A percentile compares a stretch with the other conserved stretches of the same genome.
phyloP scores from a whole-genome alignment of 2,113 vertebrate genomes.

The Corapipo altera region DNA sequence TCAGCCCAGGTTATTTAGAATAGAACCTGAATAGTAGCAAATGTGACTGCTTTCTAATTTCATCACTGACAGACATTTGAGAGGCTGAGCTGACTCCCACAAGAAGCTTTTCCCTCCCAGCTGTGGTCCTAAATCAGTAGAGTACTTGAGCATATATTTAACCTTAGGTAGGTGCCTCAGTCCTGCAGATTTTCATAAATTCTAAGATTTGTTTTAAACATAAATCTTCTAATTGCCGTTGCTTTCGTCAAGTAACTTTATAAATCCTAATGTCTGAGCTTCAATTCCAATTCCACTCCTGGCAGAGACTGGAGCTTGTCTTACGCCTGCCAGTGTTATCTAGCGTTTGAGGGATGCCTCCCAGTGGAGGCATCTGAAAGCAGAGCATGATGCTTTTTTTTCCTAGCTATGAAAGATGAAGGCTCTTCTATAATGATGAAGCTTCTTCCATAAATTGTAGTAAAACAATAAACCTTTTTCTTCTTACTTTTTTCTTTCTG shows the following conservation, averaged over 20 bases:
- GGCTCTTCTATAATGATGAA: neutral
- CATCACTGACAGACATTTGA: neutral
- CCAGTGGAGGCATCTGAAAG: conserved; percentile 32
- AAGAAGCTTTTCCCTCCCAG: neutral
- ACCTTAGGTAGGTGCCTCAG: neutral
- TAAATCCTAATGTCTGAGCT: neutral
- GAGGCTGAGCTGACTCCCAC: neutral
- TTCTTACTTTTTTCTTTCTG: neutral
- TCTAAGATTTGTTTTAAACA: neutral
- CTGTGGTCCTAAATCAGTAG: neutral
- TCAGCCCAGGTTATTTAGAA: neutral
- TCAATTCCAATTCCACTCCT: neutral
- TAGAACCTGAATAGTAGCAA: neutral
- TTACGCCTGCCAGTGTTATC: neutral
- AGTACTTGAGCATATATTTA: neutral
- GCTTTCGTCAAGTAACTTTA: conserved; percentile 14
- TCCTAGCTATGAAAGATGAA: neutral
- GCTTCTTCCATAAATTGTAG: conserved; percentile 30
- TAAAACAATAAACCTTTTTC: neutral
- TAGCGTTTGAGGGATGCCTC: conserved; percentile 31
- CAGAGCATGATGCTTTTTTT: neutral
- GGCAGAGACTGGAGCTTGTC: neutral
- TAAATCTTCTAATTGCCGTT: neutral
- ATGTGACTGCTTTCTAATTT: neutral
- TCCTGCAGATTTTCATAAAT: neutral